Evolutionary conservation across 1,140 invertebrate genomes (phyloP).

Genomic region (Chrysoperla carnea): DNA sequence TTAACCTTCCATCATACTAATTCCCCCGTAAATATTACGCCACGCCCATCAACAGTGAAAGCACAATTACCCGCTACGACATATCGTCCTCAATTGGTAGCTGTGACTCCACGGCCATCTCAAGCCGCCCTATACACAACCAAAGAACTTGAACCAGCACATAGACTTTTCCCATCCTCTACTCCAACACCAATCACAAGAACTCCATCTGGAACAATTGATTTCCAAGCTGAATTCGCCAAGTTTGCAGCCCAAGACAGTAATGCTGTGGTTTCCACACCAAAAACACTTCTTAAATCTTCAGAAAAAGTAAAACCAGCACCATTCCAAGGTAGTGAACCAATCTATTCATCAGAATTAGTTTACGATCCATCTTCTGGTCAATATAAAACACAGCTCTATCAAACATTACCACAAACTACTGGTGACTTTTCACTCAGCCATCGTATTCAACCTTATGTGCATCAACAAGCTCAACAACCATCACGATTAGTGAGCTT

Average conservation of each 20-base stretch:
- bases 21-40: constrained; percentile 24
- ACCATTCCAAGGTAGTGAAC: constrained; percentile 26
- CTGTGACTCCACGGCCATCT: constrained; percentile 32
- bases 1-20: constrained; percentile 24
- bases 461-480: constrained; percentile 33
- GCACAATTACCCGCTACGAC: constrained; percentile 42
- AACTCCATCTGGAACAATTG: constrained; percentile 30
- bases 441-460: constrained; percentile 54
- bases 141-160: constrained; percentile 21
- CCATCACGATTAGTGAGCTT: constrained; percentile 15
- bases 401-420: constrained; percentile 54
- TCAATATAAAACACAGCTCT: constrained; percentile 62
- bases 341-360: constrained; percentile 56
- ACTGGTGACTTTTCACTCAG: constrained; percentile 49
- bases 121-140: constrained; percentile 27
- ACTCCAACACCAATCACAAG: constrained; percentile 24
- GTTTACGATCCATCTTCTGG: constrained; percentile 60
- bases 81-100: constrained; percentile 38
- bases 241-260: constrained; percentile 55
- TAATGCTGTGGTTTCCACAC: constrained; percentile 31
- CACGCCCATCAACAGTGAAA: constrained; percentile 24
- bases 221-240: constrained; percentile 55
- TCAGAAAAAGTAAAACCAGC: constrained; percentile 16
- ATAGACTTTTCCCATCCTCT: constrained; percentile 12
- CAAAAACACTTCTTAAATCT: constrained; percentile 20